Evolutionary conservation across 1,140 invertebrate species (phyloP), one percentile per base, ranked within the genome.

Genomic region (Drosophila repleta): DNA sequence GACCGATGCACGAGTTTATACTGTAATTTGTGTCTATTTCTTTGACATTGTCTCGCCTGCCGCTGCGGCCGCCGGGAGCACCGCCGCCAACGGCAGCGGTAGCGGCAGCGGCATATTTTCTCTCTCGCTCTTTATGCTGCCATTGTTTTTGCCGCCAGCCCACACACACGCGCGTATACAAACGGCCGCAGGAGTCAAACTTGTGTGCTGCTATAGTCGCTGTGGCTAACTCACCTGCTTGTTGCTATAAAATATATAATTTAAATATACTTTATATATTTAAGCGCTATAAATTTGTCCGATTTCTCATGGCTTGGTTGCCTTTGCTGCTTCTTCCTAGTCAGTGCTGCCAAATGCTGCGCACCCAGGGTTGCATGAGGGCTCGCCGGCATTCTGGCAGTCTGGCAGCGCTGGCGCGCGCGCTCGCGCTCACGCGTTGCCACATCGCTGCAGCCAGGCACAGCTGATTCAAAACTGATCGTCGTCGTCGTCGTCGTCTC

Each of bases 381-480:
- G 7, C 24, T 3, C 18, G 10, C 17, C 4, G 11, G 32, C 5
- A n/a, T n/a, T 3, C 0, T 1, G 51, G 3, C 10, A 0, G 11
- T 52, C 26, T 49, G 60, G 58, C 71, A 46, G 35, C 46, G 5
- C 10, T 24, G 17, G 4, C 4, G 4, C 6, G 26, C 6, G 35
- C 46, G 5, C 10, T 24, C n/a, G 4, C 4, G 4, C 6, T 18
- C 6, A 21, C 7, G 51, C 17, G 57, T 49, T 69, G 65, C 74
- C 71, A 67, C 17, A 64, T 53, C 55, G 17, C 39, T 52, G 13
- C 51, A 26, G 20, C n/a, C 55, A 46, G 49, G 57, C 62, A 76
- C 62, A 76, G 76, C 65, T 82, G 58, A 49, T 76, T 64, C 29
- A 13, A 41, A 41, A 71, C 24, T 37, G 75, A 67, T 78, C 79